Base-by-base conservation (phyloP, 1,140 invertebrate genomes). In the Penaeus indicus region DNA sequence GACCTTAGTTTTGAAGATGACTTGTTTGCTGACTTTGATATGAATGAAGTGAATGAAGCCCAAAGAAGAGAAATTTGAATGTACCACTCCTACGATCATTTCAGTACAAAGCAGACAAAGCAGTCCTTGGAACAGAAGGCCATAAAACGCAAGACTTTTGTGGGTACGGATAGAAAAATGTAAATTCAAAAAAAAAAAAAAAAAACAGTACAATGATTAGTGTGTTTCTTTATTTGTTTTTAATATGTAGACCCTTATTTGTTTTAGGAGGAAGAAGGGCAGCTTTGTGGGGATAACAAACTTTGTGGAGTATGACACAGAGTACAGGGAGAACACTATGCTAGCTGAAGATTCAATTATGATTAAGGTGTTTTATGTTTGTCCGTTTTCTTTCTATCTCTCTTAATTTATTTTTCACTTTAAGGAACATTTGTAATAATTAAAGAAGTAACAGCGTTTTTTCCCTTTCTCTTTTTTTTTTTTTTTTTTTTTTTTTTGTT, bases 221-320 rank as follows among this genome's bases (percentile, higher is more conserved):
- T 61, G 10, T 47, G 22, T 21, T 22, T 62, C 42, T 8, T n/a
- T 60, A 61, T 47, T 72, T 54, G 38, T 13, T 88, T 67, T 11
- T 72, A 72, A 25, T 11, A 11, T 72, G 64, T 22, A 72, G 67
- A 72, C 7, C 32, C 32, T 72, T 72, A 25, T 22, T 72, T n/a
- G 32, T 72, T 32, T 7, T 22, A 62, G 25, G 11, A 21, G 77
- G 81, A 61, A 60, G 38, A 84, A 84, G 62, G 84, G 83, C 67
- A 90, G 89, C 80, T 90, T 90, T 90, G 89, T 90, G 25, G 89
- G 54, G 85, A 83, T 61, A 90, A 90, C 60, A n/a, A 78, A 86
- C 67, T 81, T 86, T 86, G 85, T 90, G 61, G 89, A 90, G 75
- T 90, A 86, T 78, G 85, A 90, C 27, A 86, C 89, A 60, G 80